A percentile compares a stretch with the other conserved stretches of the same genome.
Conservation (phyloP, 2,888 invertebrate species). For the Tineola bisselliella region DNA sequence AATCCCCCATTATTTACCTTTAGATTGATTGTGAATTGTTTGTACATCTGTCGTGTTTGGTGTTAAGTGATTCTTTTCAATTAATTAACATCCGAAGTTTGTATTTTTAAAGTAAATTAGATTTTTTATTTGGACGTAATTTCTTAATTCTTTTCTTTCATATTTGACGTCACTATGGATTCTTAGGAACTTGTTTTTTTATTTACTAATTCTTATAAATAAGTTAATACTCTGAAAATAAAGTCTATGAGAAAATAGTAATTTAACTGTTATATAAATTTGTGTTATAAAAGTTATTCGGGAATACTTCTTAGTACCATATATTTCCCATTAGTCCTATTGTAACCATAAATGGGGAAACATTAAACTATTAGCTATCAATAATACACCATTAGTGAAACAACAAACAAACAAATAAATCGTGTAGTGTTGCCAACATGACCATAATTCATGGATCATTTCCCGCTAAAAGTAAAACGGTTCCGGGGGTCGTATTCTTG, state of each 20-base stretch:
- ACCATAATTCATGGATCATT: slow-evolving; percentile 13
- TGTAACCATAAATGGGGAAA: neutral
- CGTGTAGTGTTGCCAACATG: slow-evolving; percentile 1
- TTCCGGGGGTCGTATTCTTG: neutral
- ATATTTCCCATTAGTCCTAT: neutral
- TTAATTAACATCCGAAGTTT: neutral
- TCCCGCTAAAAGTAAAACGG: neutral
- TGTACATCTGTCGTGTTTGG: neutral
- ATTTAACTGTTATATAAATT: neutral
- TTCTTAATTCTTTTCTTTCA: too few species aligned
- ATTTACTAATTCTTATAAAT: too few species aligned
- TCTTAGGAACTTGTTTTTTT: too few species aligned
- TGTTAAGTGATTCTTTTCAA: neutral
- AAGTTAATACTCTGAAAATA: too few species aligned
- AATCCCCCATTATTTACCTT: neutral
- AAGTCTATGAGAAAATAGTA: too few species aligned
- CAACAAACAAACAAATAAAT: slow-evolving; percentile 13
- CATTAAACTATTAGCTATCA: slow-evolving; percentile 12
- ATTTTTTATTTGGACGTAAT: too few species aligned
- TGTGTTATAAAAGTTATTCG: neutral
- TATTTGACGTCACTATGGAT: too few species aligned
- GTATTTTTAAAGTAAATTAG: too few species aligned
- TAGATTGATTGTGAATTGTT: neutral
- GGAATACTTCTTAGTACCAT: neutral
- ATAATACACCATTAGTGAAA: slow-evolving; percentile 9